Percentiles rank a stretch among this genome's conserved stretches.
phyloP scores from a whole-genome alignment of 1,140 invertebrate species.

The Pseudomyrmex concolor region DNA sequence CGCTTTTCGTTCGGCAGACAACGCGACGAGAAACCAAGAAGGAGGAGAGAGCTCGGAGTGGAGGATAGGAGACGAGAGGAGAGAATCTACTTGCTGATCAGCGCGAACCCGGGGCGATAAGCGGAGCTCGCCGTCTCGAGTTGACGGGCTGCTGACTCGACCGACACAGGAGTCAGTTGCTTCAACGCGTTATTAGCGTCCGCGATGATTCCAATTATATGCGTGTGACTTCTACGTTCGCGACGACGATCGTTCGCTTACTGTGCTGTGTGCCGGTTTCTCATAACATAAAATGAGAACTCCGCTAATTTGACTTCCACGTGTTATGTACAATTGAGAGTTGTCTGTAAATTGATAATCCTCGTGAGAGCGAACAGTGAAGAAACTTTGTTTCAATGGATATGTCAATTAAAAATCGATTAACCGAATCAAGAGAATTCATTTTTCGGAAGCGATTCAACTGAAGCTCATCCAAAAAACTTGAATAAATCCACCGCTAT shows the following conservation, averaged over 20 bases:
- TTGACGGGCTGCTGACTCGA: conserved; percentile 43
- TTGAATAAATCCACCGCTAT: conserved; percentile 15
- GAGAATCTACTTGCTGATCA: conserved; percentile 58
- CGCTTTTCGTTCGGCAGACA: conserved; percentile 11
- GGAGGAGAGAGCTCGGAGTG: neutral
- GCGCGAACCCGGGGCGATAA: conserved; percentile 41
- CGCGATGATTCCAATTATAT: conserved; percentile 52
- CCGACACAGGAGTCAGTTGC: conserved; percentile 41
- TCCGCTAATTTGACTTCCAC: conserved; percentile 11
- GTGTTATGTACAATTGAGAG: neutral
- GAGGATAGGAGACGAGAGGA: neutral
- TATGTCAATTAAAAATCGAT: neutral
- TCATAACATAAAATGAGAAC: conserved; percentile 7
- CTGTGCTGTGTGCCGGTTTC: neutral
- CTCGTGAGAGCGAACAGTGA: neutral
- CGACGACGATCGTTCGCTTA: neutral
- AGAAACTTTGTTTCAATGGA: neutral
- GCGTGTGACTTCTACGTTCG: conserved; percentile 36
- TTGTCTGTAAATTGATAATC: conserved; percentile 1
- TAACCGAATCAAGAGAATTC: conserved; percentile 25
- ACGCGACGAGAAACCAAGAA: conserved; percentile 13
- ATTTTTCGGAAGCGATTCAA: conserved; percentile 21
- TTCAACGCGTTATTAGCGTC: conserved; percentile 39
- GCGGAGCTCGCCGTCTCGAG: conserved; percentile 46
- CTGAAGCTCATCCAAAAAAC: conserved; percentile 25